Evolutionary conservation across 1,140 invertebrate genomes (phyloP).

Genomic region (Drosophila quadrilineata): DNA sequence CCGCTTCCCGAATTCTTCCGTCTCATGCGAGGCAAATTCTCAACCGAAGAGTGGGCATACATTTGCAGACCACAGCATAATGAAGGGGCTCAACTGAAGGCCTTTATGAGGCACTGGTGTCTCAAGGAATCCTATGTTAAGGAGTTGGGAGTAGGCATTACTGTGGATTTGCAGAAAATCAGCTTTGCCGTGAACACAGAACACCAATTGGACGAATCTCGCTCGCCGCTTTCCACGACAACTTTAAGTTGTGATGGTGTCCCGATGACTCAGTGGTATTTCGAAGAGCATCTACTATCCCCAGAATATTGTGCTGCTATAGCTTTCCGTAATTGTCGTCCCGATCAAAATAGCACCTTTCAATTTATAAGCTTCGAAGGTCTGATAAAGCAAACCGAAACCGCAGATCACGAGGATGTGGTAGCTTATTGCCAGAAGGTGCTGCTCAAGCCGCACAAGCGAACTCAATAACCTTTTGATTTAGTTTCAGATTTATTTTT

Average conservation of each 20-base stretch:
- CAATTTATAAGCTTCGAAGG: conserved; percentile 83
- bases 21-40: conserved; percentile 92
- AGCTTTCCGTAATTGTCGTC: conserved; percentile 82
- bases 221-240: conserved; percentile 85
- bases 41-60: conserved; percentile 88
- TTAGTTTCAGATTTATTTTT: no score
- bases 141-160: conserved; percentile 93
- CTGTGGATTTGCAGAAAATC: conserved; percentile 88
- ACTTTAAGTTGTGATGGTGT: conserved; percentile 85
- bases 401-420: conserved; percentile 82
- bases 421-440: conserved; percentile 81
- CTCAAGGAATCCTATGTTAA: conserved; percentile 98
- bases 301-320: conserved; percentile 91
- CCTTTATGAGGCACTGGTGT: conserved; percentile 95
- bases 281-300: conserved; percentile 94
- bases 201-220: conserved; percentile 76
- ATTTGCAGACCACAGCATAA: conserved; percentile 83
- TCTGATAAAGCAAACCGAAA: conserved; percentile 80
- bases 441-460: conserved; percentile 59
- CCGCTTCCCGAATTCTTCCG: conserved; percentile 90
- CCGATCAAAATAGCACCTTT: conserved; percentile 70
- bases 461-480: no score
- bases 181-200: conserved; percentile 86
- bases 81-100: conserved; percentile 84
- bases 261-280: conserved; percentile 87